These are phyloP conservation scores for Magallana gigas DNA, from an alignment of 1,140 invertebrate species.

Conservation along the genomic window DNA sequence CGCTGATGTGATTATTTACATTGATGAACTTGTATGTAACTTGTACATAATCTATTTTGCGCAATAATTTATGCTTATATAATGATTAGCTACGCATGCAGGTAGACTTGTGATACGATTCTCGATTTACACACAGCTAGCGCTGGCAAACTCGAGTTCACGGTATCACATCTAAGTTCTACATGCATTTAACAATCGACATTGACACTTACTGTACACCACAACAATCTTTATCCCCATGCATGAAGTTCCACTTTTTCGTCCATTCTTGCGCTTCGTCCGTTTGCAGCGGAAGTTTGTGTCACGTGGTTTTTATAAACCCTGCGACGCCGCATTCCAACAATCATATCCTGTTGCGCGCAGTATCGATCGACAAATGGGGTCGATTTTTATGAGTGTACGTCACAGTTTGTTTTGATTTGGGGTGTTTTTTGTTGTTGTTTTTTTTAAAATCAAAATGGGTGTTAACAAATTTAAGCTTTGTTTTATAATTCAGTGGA, in stretches of 20 bases:
- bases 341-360: not conserved
- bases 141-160: slow-evolving; percentile 33
- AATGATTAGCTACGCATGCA: not conserved
- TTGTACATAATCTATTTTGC: no score
- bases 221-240: not conserved
- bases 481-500: no score
- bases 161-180: slow-evolving; percentile 13
- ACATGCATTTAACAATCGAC: not conserved
- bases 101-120: slow-evolving; percentile 17
- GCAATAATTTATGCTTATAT: no score
- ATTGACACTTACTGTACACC: slow-evolving; percentile 8
- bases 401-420: no score
- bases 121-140: slow-evolving; percentile 35
- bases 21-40: no score
- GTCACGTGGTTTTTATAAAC: not conserved
- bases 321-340: not conserved
- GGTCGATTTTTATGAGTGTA: no score
- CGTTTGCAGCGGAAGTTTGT: not conserved
- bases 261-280: not conserved
- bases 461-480: no score
- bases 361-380: no score
- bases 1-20: no score
- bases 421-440: no score
- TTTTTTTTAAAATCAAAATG: no score
- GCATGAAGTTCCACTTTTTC: no score